Conservation (phyloP, 1,140 invertebrate genomes). For the Fopius arisanus region DNA sequence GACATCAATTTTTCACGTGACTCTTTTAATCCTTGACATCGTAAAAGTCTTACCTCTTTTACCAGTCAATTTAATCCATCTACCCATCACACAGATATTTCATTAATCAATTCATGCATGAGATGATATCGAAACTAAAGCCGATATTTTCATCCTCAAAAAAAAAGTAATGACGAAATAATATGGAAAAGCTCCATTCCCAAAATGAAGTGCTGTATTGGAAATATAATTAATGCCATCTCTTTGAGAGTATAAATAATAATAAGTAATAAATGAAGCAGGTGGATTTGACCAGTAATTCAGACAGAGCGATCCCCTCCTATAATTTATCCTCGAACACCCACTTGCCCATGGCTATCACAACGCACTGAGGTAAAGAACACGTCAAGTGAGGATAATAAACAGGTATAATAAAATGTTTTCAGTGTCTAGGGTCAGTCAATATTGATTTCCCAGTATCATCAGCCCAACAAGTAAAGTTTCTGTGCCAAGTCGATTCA, state of each 20-base stretch:
- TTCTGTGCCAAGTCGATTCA: neutral
- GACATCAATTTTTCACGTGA: neutral
- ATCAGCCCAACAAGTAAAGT: neutral
- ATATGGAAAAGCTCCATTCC: too few species aligned
- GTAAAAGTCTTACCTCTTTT: constrained; percentile 27
- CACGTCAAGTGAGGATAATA: neutral
- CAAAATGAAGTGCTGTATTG: too few species aligned
- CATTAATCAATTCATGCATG: neutral
- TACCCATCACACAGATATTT: constrained; percentile 26
- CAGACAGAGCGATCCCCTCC: neutral
- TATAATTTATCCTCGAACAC: neutral
- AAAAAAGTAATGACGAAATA: too few species aligned
- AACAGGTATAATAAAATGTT: neutral
- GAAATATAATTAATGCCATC: too few species aligned
- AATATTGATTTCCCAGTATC: neutral
- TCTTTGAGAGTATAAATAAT: too few species aligned
- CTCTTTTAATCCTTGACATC: neutral
- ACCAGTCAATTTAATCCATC: constrained; percentile 29
- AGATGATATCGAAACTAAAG: too few species aligned
- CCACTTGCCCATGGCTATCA: neutral
- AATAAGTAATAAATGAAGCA: neutral
- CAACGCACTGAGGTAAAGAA: neutral
- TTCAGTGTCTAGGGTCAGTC: neutral
- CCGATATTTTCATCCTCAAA: too few species aligned
- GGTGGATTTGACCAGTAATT: neutral